Conservation (phyloP, 2,113 vertebrate species). For the Paracanthobrama guichenoti region DNA sequence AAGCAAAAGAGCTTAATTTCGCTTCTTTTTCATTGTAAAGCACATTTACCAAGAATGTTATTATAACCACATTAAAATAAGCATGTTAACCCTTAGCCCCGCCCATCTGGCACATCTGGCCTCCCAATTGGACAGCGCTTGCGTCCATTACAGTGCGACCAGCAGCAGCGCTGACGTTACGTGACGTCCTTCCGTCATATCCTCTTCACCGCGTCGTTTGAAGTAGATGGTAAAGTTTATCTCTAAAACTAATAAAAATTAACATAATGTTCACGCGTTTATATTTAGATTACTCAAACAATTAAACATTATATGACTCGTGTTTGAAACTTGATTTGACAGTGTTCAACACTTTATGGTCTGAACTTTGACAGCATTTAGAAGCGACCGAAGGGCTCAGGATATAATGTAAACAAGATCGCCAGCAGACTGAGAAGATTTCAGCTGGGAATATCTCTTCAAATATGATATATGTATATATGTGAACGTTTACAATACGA, state of each 20-base stretch:
- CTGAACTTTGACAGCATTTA: neutral
- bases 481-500: neutral
- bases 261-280: neutral
- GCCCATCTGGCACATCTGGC: neutral
- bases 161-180: neutral
- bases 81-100: too few species aligned
- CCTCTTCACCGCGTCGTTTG: conserved; percentile 19
- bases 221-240: conserved; percentile 22
- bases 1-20: neutral
- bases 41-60: neutral
- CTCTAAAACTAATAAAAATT: neutral
- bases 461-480: neutral
- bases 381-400: neutral
- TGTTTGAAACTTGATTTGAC: neutral
- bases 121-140: neutral
- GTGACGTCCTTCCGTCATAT: conserved; percentile 31
- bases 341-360: neutral
- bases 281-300: neutral
- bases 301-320: neutral
- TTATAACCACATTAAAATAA: neutral
- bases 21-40: neutral
- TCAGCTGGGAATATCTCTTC: neutral
- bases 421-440: neutral
- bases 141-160: neutral
- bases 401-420: neutral